Evolutionary conservation across 2,113 vertebrate species (phyloP), one percentile per base, ranked within the genome.

Genomic region (Lonchura striata): DNA sequence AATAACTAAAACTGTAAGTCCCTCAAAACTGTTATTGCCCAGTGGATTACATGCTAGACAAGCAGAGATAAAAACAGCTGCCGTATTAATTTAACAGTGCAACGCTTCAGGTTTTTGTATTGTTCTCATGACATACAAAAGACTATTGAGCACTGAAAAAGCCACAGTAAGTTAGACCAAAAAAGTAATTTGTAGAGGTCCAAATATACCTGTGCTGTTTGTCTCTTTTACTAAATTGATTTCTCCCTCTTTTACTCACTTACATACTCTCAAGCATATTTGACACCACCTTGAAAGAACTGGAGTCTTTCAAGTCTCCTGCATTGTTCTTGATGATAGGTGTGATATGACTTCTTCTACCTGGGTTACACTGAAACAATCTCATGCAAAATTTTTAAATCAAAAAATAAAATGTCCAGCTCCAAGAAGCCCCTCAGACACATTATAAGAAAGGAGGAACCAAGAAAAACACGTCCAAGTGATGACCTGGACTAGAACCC

Each of bases 291-390:
- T 27, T 41, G 31, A 75, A 79, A 88, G 33, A 75, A 46, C 8
- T 57, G 13, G 39, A 35, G 33, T 69, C 25, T 89, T 72, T 72
- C 68, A 71, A 80, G 46, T 56, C 15, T 65, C 24, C 46, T 54
- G 35, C n/a, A 10, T 1, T 71, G 42, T 15, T 54, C 57, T 35
- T 0, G 0, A 23, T 15, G 41, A 66, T 35, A 50, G 18, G 41
- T 65, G 21, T 46, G 66, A 54, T 24, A 23, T 12, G 25, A 42
- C 23, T 33, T 76, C 20, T 86, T 46, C 53, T 54, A 30, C 15
- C 41, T 59, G 22, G 28, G 7, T 76, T 72, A 59, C 15, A 30
- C 15, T 16, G 13, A 80, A 80, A 80, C 8, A 50, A 83, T 30
- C 42, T 71, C 66, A 27, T n/a, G 61, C 53, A 39, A 61, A 83